Conservation (phyloP, 2,888 invertebrate genomes). For the Chaetoderma sp. region DNA sequence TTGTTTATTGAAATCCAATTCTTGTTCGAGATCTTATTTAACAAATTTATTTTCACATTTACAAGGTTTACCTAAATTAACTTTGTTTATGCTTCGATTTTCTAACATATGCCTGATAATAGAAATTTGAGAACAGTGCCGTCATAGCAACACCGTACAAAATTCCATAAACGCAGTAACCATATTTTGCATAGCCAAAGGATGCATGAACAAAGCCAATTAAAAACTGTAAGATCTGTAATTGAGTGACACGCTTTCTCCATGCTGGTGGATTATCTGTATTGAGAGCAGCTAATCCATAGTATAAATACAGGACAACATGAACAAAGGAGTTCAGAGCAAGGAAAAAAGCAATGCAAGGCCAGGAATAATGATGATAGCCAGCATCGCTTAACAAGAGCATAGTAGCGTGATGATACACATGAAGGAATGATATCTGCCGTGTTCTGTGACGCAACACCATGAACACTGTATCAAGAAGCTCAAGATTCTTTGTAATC, state of each 20-base stretch:
- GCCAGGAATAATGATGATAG: conserved; percentile 56
- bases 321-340: conserved; percentile 63
- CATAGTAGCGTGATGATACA: conserved; percentile 67
- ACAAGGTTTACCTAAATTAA: no score
- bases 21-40: no score
- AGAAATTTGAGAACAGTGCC: conserved; percentile 62
- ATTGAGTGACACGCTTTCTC: conserved; percentile 62
- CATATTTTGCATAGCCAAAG: conserved; percentile 59
- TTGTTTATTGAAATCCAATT: no score
- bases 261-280: conserved; percentile 55
- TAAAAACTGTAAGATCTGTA: conserved; percentile 65
- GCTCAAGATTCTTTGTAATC: conserved; percentile 60
- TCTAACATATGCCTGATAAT: conserved; percentile 56
- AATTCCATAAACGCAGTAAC: conserved; percentile 65
- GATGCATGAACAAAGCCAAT: conserved; percentile 53
- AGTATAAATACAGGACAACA: conserved; percentile 62
- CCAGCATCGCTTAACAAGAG: conserved; percentile 60
- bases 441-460: conserved; percentile 59
- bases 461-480: conserved; percentile 68
- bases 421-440: conserved; percentile 66
- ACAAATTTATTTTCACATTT: no score
- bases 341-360: conserved; percentile 57
- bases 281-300: conserved; percentile 54
- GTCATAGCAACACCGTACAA: conserved; percentile 63
- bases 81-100: conserved; percentile 24